A percentile compares a stretch with the other conserved stretches of the same genome.
Conservation (phyloP, 2,888 invertebrate genomes). For the Drosophila birchii region DNA sequence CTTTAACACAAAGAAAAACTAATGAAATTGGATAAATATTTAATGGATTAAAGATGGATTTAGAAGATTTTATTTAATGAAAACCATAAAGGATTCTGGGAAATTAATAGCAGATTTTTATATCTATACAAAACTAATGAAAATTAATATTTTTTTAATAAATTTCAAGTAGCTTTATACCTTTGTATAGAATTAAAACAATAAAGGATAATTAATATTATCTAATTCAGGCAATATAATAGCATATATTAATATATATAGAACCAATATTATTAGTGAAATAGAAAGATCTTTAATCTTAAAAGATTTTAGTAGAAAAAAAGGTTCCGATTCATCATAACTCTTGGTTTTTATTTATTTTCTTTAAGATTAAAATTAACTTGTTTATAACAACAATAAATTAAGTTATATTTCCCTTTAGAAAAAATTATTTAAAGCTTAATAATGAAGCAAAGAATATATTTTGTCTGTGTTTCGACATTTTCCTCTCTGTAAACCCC, state of each 20-base stretch:
- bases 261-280: not conserved
- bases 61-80: not conserved
- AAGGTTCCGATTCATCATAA: not conserved
- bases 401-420: not conserved
- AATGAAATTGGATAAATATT: not conserved
- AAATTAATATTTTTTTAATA: no score
- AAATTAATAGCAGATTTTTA: no score
- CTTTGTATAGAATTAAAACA: no score
- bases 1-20: constrained; percentile 11
- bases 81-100: not conserved
- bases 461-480: not conserved
- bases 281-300: not conserved
- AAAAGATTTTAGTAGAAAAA: not conserved
- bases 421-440: not conserved
- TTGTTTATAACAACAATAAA: not conserved
- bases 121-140: no score
- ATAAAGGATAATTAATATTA: not conserved
- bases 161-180: no score
- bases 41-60: not conserved
- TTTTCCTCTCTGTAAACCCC: not conserved
- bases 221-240: not conserved
- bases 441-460: not conserved
- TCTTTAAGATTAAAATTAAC: not conserved
- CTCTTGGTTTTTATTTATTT: not conserved
- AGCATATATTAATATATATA: not conserved